Conservation (phyloP, 1,140 invertebrate species). For the Diorhabda carinulata region DNA sequence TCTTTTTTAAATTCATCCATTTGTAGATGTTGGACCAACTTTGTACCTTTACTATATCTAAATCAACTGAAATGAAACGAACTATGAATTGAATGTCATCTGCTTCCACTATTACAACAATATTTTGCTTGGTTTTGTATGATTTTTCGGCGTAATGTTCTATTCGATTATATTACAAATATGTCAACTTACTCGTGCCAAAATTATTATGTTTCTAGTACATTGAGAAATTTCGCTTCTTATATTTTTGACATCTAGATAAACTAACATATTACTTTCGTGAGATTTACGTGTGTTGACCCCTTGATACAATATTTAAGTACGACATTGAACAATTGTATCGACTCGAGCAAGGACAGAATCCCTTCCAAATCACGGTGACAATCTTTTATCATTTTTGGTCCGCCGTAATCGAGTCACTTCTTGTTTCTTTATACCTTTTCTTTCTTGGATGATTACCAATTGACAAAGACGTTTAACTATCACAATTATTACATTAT, state of each 20-base stretch:
- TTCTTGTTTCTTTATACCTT: slow-evolving; percentile 10
- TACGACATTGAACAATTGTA: too few relatives aligned
- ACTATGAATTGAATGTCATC: not conserved
- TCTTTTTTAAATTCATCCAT: not conserved
- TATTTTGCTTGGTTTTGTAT: not conserved
- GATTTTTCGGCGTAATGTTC: too few relatives aligned
- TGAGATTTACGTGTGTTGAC: too few relatives aligned
- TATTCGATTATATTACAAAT: too few relatives aligned
- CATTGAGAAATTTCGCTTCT: too few relatives aligned
- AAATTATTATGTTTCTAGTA: too few relatives aligned
- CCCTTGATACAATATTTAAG: too few relatives aligned
- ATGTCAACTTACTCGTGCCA: too few relatives aligned
- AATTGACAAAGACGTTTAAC: not conserved
- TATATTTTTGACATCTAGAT: too few relatives aligned
- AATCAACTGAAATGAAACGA: not conserved
- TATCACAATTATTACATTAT: too few relatives aligned
- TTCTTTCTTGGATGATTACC: slow-evolving; percentile 1
- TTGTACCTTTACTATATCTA: not conserved
- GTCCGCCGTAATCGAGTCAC: slow-evolving; percentile 2
- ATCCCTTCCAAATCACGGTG: slow-evolving; percentile 7
- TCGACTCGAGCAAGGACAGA: not conserved
- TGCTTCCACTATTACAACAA: not conserved
- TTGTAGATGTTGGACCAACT: not conserved
- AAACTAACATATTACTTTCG: too few relatives aligned
- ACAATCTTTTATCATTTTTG: slow-evolving; percentile 12